Percentiles rank a stretch among this genome's conserved stretches.
Conservation (phyloP, 1,140 invertebrate genomes). For the Sarcophaga peregrina region DNA sequence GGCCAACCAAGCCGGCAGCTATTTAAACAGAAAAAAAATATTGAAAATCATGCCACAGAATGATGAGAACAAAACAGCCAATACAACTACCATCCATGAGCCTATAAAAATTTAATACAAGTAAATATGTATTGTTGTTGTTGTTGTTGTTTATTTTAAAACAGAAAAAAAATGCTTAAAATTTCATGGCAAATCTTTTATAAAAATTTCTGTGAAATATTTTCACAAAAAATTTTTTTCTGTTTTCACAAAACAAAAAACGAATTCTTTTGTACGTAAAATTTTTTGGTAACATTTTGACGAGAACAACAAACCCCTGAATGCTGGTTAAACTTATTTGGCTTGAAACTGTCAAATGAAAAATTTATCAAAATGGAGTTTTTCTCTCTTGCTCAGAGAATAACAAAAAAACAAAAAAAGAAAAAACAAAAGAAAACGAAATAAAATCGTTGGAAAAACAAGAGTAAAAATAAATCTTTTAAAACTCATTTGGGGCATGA, state of each 20-base stretch:
- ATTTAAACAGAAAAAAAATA: slow-evolving; percentile 10
- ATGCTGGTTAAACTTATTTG: slow-evolving; percentile 20
- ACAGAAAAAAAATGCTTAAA: too few relatives aligned
- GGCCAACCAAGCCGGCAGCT: neutral
- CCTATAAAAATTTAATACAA: neutral
- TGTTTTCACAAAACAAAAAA: neutral
- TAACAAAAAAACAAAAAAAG: too few relatives aligned
- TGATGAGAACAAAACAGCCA: neutral
- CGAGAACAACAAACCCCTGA: neutral
- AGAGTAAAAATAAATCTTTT: neutral
- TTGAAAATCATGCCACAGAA: neutral
- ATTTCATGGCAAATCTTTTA: neutral
- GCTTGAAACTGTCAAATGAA: slow-evolving; percentile 13
- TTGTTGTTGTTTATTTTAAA: too few relatives aligned
- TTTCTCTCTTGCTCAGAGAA: too few relatives aligned
- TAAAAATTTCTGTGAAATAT: neutral
- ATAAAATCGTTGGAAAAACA: neutral
- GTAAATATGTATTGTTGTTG: neutral
- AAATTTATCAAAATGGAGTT: slow-evolving; percentile 27
- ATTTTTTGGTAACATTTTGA: neutral
- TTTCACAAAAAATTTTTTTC: neutral
- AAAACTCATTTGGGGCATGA: slow-evolving; percentile 18
- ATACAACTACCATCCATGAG: neutral
- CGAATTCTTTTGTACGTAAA: neutral
- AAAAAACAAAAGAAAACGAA: neutral